Evolutionary conservation across 2,797 vertebrate species (phyloP).

Genomic region (Rhabdomys pumilio): DNA sequence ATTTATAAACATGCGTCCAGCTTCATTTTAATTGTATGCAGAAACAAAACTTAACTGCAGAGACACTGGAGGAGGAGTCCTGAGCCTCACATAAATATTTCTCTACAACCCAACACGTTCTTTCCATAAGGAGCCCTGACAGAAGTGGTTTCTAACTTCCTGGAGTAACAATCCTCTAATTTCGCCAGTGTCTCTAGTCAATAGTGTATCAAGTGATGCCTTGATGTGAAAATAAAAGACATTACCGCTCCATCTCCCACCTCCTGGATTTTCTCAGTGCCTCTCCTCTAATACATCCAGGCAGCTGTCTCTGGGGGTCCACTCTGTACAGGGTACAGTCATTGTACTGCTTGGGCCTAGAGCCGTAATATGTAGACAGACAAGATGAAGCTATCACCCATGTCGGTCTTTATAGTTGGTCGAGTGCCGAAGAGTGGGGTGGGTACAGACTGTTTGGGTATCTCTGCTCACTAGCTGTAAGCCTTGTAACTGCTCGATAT

Average conservation of each 20-base stretch:
- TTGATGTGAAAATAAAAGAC: background rate
- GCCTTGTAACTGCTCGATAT: background rate
- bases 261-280: background rate
- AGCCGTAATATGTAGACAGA: background rate
- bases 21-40: constrained; percentile 14
- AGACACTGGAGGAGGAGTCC: background rate
- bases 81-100: background rate
- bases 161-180: constrained; percentile 7
- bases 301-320: background rate
- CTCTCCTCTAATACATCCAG: background rate
- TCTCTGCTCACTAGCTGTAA: background rate
- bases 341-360: background rate
- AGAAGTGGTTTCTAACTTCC: background rate
- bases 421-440: background rate
- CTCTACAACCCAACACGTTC: background rate
- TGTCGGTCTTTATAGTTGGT: background rate
- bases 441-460: background rate
- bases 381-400: background rate
- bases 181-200: background rate
- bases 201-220: background rate
- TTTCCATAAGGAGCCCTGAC: constrained; percentile 23
- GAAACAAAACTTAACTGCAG: constrained; percentile 29
- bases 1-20: constrained; percentile 23
- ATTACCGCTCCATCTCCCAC: background rate
- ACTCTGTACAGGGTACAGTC: background rate